Conservation (phyloP, 35 echinoderm and acorn worm genomes). For the Amphiura filiformis region DNA sequence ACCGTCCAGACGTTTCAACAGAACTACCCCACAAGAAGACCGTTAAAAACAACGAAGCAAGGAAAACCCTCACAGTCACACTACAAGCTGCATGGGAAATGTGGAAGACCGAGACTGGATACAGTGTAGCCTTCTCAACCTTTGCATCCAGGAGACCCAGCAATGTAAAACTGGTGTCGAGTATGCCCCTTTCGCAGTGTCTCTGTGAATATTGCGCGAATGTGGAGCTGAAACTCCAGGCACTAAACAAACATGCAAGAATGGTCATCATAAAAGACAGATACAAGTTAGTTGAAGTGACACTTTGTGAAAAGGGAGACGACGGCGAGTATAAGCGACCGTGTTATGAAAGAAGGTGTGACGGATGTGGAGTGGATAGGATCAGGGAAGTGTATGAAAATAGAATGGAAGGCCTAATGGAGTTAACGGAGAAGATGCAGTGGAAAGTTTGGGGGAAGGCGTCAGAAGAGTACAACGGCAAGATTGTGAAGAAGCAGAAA, state of each 20-base stretch:
- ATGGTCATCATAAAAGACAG: too few species aligned
- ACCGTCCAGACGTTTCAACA: background rate
- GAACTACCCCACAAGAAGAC: conserved; percentile 5
- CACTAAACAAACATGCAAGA: too few species aligned
- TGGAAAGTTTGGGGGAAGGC: background rate
- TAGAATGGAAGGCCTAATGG: too few species aligned
- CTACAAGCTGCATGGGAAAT: background rate
- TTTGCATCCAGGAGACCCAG: background rate
- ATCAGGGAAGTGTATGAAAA: too few species aligned
- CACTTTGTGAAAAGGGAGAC: too few species aligned
- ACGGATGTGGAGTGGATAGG: background rate
- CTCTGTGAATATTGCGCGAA: too few species aligned
- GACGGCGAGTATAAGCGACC: too few species aligned
- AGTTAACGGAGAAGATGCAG: background rate
- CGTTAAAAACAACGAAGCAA: background rate
- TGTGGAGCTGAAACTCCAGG: too few species aligned
- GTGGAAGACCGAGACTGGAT: background rate
- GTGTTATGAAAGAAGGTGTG: background rate
- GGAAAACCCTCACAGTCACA: background rate
- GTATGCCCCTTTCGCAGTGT: too few species aligned
- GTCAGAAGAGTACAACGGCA: background rate
- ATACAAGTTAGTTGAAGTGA: too few species aligned
- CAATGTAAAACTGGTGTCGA: background rate
- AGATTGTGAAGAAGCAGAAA: background rate
- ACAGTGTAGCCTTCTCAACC: background rate